Base-by-base conservation (phyloP, 2,888 invertebrate genomes). In the Apotomis turbidana region DNA sequence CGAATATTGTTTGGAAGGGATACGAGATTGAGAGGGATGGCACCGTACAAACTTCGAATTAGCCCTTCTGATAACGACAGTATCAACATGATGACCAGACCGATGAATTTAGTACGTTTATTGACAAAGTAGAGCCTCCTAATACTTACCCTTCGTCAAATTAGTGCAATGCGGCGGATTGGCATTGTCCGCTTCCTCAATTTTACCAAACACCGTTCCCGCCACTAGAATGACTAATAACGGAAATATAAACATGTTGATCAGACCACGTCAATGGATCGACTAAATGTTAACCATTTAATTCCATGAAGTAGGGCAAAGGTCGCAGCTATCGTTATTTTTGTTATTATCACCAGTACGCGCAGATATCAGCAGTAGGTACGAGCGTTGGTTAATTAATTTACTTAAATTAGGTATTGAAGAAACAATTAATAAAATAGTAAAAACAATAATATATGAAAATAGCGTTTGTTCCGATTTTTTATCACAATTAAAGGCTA, bases 131-230 rank as follows among this genome's bases (percentile, higher is more conserved):
- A 49, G 9, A 49, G 9, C 3, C 49, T 9, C 3, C 0, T 10
- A 49, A 49, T 3, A 1, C 77, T 79, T 80, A 88, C 89, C 87
- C 85, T 90, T 89, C 0, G 86, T 81, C 3, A 90, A 76, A 75
- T 84, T 84, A 12, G 89, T 90, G 69, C 89, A 90, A 75, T 90
- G 89, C 4, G 89, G 89, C 8, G 89, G 89, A 58, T 63, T 74
- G 1, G 71, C 68, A 57, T 76, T 81, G 58, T 78, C 81, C 36
- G 75, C 73, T 64, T 79, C 80, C 51, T 27, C 27, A 27, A 27
- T 27, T 2, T 27, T 27, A 27, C 75, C 81, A 61, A 76, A 70
- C 12, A 75, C 70, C 58, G 76, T 66, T 13, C 68, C 68, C 46
- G 76, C 41, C 10, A 77, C 62, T 36, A 74, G 63, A 46, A 78